Base-by-base conservation (phyloP, 2,797 vertebrate species). In the Anguilla obscura region DNA sequence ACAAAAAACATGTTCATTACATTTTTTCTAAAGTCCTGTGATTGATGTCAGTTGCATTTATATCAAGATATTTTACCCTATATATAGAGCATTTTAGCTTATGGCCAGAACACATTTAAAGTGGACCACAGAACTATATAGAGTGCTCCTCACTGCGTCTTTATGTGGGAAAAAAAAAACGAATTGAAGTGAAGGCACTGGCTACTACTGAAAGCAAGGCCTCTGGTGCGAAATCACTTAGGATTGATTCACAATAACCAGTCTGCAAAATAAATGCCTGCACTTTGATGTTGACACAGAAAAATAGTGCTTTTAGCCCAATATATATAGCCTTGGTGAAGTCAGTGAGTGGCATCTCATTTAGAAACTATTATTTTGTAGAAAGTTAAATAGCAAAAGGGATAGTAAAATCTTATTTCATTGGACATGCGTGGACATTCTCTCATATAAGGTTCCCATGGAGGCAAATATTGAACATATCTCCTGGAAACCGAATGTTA, bases 221-320 rank as follows among this genome's bases (percentile, higher is more conserved):
- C 18, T 66, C 84, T 24, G 9, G 45, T 69, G 60, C 5, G 36
- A 71, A 86, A 86, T 69, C 33, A 71, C 60, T 85, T 45, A 36
- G 83, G 83, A 85, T 85, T 85, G 83, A 85, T 85, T 52, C 83
- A 58, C 24, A 56, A 85, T 85, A 54, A 54, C 33, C 50, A 27
- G 24, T 24, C 48, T 36, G 84, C 40, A 71, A 86, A 86, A 71
- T 86, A 86, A 86, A 85, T 36, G 85, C 40, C 30, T 66, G 63
- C 60, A 27, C 54, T 85, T 54, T 85, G 60, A 40, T 69, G 85
- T 86, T 86, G 63, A 86, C 63, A 71, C 56, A 40, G 33, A 71
- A 45, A 84, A 54, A 52, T 4, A 79, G 14, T 85, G 30, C 12
- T 85, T 85, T 85, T 83, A 83, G 80, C 1, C 45, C 45, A 84